phyloP scores from a whole-genome alignment of 2,113 vertebrate genomes.

The Cardinalis cardinalis region DNA sequence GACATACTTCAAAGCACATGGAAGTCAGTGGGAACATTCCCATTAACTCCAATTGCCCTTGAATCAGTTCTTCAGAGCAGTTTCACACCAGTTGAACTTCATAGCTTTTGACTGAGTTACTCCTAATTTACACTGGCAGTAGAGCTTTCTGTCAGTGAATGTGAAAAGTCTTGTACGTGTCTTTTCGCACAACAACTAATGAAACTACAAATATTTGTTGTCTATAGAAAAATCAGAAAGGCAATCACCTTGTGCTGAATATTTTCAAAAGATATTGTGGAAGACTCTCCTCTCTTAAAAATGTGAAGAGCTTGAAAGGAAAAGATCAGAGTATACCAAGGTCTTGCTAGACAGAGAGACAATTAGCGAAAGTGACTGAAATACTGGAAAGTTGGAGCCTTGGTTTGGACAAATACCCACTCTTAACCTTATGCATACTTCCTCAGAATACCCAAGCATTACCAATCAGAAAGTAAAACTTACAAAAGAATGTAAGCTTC shows the following conservation, averaged over 20 bases:
- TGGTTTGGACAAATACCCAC: neutral
- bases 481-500: neutral
- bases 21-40: conserved; percentile 3
- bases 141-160: neutral
- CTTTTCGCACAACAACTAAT: neutral
- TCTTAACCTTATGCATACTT: neutral
- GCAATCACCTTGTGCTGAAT: neutral
- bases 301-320: neutral
- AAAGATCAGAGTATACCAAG: neutral
- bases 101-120: neutral
- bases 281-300: neutral
- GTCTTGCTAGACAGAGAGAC: neutral
- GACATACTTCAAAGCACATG: conserved; percentile 2
- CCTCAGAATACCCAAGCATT: neutral
- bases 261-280: neutral
- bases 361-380: neutral
- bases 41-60: conserved; percentile 24
- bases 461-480: neutral
- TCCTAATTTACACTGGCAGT: neutral
- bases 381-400: neutral
- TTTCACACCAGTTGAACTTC: neutral
- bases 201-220: neutral
- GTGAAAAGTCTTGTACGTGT: neutral
- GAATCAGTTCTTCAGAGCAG: neutral
- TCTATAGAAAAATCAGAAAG: neutral